Evolutionary conservation across 2,888 invertebrate genomes (phyloP).

Genomic region (Lycaena phlaeas): DNA sequence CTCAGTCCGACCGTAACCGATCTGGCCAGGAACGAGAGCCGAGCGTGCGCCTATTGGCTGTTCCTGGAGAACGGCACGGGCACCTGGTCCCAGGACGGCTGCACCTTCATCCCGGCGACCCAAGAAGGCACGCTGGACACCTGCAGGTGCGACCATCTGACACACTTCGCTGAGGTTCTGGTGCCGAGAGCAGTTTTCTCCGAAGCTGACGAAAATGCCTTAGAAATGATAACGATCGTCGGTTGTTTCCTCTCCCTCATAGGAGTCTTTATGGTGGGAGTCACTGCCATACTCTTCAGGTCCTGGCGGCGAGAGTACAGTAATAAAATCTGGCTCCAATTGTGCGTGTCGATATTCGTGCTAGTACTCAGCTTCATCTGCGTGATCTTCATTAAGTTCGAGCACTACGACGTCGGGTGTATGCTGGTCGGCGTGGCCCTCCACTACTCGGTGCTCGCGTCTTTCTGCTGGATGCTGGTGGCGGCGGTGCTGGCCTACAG

Average conservation of each 20-base stretch:
- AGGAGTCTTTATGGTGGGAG: slow-evolving; percentile 63
- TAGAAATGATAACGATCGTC: slow-evolving; percentile 63
- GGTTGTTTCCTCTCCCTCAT: slow-evolving; percentile 65
- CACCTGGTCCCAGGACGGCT: slow-evolving; percentile 69
- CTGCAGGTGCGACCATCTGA: slow-evolving; percentile 71
- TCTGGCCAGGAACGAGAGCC: slow-evolving; percentile 36
- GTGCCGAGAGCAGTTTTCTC: slow-evolving; percentile 45
- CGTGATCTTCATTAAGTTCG: slow-evolving; percentile 40
- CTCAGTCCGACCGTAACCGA: slow-evolving; percentile 37
- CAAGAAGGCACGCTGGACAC: slow-evolving; percentile 43
- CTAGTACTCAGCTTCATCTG: slow-evolving; percentile 52
- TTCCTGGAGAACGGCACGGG: slow-evolving; percentile 53
- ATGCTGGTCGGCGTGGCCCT: slow-evolving; percentile 71
- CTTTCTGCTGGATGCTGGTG: slow-evolving; percentile 82
- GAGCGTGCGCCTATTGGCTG: slow-evolving; percentile 71
- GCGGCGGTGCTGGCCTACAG: slow-evolving; percentile 79
- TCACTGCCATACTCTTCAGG: slow-evolving; percentile 69
- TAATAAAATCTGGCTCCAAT: slow-evolving; percentile 74
- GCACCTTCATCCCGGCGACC: slow-evolving; percentile 45
- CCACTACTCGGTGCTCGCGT: slow-evolving; percentile 77
- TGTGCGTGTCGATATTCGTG: slow-evolving; percentile 64
- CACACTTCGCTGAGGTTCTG: slow-evolving; percentile 73
- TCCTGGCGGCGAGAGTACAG: slow-evolving; percentile 76
- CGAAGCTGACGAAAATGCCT: slow-evolving; percentile 39
- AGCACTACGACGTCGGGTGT: slow-evolving; percentile 55